phyloP scores from a whole-genome alignment of 2,113 vertebrate genomes.

The Himantopus leucocephalus region DNA sequence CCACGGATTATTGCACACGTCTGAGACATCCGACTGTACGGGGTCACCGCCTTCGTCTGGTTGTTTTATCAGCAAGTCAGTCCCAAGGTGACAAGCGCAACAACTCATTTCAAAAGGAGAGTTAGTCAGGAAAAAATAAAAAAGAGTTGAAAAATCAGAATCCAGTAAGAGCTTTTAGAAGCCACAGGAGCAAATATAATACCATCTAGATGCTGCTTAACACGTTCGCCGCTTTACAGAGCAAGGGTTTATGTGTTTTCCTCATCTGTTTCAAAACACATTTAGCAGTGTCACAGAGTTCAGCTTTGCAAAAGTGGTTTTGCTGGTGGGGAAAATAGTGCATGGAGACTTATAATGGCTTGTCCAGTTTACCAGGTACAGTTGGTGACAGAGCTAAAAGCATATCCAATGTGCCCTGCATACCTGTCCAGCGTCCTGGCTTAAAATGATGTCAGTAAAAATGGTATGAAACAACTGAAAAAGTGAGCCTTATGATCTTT shows the following conservation, averaged over 20 bases:
- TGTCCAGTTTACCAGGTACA: neutral
- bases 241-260: neutral
- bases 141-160: neutral
- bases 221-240: neutral
- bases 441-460: neutral
- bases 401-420: neutral
- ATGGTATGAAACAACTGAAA: neutral
- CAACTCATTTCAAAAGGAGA: neutral
- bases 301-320: neutral
- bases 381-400: neutral
- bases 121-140: neutral
- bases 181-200: neutral
- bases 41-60: neutral
- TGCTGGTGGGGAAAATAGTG: neutral
- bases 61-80: constrained; percentile 7
- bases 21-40: neutral
- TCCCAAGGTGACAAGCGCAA: neutral
- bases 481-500: neutral
- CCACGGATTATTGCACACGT: neutral
- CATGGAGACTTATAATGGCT: neutral
- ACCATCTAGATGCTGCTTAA: neutral
- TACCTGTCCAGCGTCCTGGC: neutral
- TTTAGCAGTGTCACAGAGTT: neutral
- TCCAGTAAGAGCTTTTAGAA: neutral
- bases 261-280: neutral